Conservation (phyloP, 2,888 invertebrate genomes). For the Brenthis ino region DNA sequence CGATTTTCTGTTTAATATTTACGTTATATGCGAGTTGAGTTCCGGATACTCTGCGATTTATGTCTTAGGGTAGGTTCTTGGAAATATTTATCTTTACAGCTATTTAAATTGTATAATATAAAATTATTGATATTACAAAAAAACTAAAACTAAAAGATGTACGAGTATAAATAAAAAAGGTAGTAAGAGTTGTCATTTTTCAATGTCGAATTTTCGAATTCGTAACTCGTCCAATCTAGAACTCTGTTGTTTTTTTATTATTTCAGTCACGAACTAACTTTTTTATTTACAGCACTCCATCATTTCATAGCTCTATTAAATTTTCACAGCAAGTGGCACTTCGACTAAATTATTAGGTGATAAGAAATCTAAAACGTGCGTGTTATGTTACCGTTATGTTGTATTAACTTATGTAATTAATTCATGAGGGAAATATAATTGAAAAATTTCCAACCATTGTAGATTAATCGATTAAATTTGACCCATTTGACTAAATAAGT, state of each 20-base stretch:
- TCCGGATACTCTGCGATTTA: background rate
- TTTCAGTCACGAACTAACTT: slow-evolving; percentile 1
- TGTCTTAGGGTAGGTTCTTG: slow-evolving; percentile 1
- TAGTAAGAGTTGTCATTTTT: too few relatives aligned
- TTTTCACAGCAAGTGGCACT: slow-evolving; percentile 17
- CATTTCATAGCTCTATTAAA: slow-evolving; percentile 17
- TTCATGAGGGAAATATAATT: background rate
- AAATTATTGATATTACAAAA: background rate
- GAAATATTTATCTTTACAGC: background rate
- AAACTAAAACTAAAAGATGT: too few relatives aligned
- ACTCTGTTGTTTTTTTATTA: background rate
- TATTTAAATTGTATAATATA: background rate
- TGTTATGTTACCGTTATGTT: slow-evolving; percentile 17
- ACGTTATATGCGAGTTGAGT: slow-evolving; percentile 7
- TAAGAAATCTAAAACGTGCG: slow-evolving; percentile 17
- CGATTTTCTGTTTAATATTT: slow-evolving; percentile 23
- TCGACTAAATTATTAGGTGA: slow-evolving; percentile 11
- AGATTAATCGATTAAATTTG: slow-evolving; percentile 7
- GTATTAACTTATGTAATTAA: slow-evolving; percentile 2
- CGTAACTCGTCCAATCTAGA: background rate
- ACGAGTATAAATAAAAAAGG: too few relatives aligned
- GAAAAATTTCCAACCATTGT: background rate
- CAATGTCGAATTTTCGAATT: too few relatives aligned
- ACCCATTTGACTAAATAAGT: slow-evolving; percentile 13
- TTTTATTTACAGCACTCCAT: slow-evolving; percentile 5